Percentiles rank a stretch among this genome's conserved stretches.
phyloP scores from a whole-genome alignment of 2,888 invertebrate species.

The Campoletis raptor region DNA sequence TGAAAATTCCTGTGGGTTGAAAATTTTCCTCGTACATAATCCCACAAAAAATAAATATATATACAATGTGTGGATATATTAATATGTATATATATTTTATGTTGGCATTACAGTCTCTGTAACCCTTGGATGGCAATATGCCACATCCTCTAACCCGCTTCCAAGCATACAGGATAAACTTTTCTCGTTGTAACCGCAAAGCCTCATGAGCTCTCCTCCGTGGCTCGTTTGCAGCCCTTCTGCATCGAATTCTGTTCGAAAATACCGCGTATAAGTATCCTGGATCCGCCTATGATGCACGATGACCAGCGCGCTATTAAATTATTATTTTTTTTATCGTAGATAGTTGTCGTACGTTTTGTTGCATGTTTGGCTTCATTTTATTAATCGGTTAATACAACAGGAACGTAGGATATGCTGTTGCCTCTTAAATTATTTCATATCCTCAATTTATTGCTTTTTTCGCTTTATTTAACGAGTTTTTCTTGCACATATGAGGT shows the following conservation, averaged over 20 bases:
- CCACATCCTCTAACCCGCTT: slow-evolving; percentile 49
- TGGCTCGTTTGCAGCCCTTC: slow-evolving; percentile 34
- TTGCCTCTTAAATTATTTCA: not conserved
- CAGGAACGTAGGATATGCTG: not conserved
- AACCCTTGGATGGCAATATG: slow-evolving; percentile 36
- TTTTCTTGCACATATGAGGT: not conserved
- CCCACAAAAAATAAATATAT: slow-evolving; percentile 8
- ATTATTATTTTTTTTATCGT: slow-evolving; percentile 2
- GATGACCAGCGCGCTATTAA: not conserved
- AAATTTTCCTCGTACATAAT: slow-evolving; percentile 40
- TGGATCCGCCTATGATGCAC: slow-evolving; percentile 11
- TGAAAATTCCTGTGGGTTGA: slow-evolving; percentile 54
- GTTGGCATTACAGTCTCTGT: not conserved
- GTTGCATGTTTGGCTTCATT: not conserved
- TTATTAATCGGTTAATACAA: not conserved
- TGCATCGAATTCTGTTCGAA: slow-evolving; percentile 7
- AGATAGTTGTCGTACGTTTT: not conserved
- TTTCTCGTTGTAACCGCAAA: slow-evolving; percentile 67
- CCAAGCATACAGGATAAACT: slow-evolving; percentile 52
- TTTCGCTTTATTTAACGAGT: not conserved
- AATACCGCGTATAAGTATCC: slow-evolving; percentile 27
- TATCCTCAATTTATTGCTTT: not conserved
- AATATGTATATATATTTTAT: not conserved
- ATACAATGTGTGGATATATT: not conserved
- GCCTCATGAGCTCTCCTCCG: slow-evolving; percentile 34